These are phyloP conservation scores for Uloborus plumipes DNA, from an alignment of 2,888 invertebrate species.

Conservation along the genomic window DNA sequence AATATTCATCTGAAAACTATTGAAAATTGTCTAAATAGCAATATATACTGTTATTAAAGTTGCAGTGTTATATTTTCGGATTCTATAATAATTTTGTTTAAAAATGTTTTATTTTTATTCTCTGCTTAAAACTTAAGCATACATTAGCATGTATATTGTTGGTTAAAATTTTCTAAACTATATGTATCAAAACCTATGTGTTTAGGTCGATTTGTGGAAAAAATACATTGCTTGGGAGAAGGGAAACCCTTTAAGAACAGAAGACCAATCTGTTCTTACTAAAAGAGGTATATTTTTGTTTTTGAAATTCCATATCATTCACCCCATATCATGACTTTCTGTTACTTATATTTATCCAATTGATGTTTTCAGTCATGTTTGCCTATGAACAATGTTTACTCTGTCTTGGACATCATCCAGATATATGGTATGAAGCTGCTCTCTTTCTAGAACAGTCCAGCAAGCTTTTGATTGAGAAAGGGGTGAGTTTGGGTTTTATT, in stretches of 20 bases:
- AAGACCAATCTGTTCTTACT: conserved; percentile 93
- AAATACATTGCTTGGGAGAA: conserved; percentile 99
- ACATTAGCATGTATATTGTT: too few species aligned
- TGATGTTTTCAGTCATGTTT: conserved; percentile 84
- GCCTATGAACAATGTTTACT: conserved; percentile 97
- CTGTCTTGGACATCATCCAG: conserved; percentile 96
- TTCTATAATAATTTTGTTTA: too few species aligned
- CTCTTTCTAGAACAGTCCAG: conserved; percentile 96
- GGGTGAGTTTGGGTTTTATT: conserved; percentile 78
- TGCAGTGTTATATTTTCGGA: too few species aligned
- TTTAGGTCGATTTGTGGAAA: conserved; percentile 96
- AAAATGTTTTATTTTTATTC: too few species aligned
- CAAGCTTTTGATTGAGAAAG: conserved; percentile 93
- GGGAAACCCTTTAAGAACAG: conserved; percentile 93
- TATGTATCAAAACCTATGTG: conserved; percentile 12
- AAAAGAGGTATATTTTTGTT: conserved; percentile 75
- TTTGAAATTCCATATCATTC: not conserved
- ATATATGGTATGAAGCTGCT: conserved; percentile 99
- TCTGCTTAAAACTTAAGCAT: too few species aligned
- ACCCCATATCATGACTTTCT: not conserved
- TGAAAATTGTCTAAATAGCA: too few species aligned
- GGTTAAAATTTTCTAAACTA: too few species aligned
- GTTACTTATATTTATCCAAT: too few species aligned
- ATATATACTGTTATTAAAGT: too few species aligned
- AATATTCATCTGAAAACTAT: too few species aligned